Base-by-base conservation (phyloP, 2,113 vertebrate genomes). In the Enhydra lutris region DNA sequence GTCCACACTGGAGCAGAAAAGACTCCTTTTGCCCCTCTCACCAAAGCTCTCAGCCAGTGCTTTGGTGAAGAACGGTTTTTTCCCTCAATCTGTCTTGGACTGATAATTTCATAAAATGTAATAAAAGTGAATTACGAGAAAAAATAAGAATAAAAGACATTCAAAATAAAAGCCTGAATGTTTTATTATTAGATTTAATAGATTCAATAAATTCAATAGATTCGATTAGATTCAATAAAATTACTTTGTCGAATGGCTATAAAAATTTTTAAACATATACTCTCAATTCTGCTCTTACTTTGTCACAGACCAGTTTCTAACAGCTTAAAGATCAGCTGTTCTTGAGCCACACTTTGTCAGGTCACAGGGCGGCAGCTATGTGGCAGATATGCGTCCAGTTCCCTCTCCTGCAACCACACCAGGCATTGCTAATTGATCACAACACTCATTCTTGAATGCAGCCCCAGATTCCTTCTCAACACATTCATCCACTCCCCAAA, bases 81-180 rank as follows among this genome's bases (percentile, higher is more conserved):
- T 71, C 15, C 1, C 71, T 71, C 39, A 82, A 50, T 78, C 45
- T 92, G 39, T 89, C 83, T 55, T 3, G 10, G 63, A 89, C n/a
- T 69, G 31, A 61, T 88, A 69, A 63, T 83, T 97, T 86, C 74
- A 83, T 74, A 96, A 96, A 74, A 78, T 47, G 92, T 6, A 76
- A 78, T 90, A 87, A 92, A 94, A 94, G 83, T 73, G 45, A 96
- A 93, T 93, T 84, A 85, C 91, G 85, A 59, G 50, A 61, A 55
- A 89, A 94, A 76, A 55, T 61, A 36, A 81, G 29, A 88, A 61
- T 65, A 90, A 87, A 90, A 63, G 21, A 74, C 36, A 26, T 92
- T 52, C 57, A 89, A 90, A 97, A 87, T 71, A 63, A 92, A 96
- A 93, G 50, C 83, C 63, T 63, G 23, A 71, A 55, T 85, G 15